These are phyloP conservation scores for Dasypogon diadema DNA, from an alignment of 2,888 invertebrate species.

Conservation along the genomic window DNA sequence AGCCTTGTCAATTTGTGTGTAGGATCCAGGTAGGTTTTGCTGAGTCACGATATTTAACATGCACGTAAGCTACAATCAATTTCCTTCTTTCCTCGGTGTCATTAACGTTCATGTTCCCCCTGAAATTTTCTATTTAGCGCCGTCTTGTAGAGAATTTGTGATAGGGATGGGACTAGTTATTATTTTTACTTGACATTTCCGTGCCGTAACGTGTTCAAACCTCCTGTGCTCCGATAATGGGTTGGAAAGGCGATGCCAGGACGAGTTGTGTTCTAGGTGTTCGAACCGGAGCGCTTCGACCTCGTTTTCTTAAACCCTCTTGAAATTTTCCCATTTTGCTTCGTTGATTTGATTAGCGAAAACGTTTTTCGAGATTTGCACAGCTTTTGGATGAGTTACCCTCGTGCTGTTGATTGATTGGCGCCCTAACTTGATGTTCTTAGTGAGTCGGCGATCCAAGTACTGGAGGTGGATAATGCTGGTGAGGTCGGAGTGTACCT, in stretches of 20 bases:
- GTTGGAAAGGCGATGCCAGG: neutral
- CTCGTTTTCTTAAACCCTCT: neutral
- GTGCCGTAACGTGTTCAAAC: neutral
- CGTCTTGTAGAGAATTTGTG: neutral
- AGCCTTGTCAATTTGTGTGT: neutral
- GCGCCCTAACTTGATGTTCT: neutral
- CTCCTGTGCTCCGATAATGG: neutral
- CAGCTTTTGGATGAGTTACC: neutral
- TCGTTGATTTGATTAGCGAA: neutral
- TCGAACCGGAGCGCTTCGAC: neutral
- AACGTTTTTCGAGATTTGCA: neutral
- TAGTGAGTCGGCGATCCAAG: neutral
- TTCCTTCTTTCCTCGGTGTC: neutral
- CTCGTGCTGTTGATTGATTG: neutral
- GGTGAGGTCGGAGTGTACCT: neutral
- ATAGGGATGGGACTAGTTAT: neutral
- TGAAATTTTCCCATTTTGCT: neutral
- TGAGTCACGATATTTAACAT: neutral
- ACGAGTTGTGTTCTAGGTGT: neutral
- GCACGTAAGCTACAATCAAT: neutral
- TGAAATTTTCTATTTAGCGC: neutral
- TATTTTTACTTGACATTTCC: conserved; percentile 1
- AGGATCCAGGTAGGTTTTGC: neutral
- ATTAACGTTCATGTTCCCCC: neutral
- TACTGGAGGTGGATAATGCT: neutral